Percentiles rank a stretch among this genome's conserved stretches.
These are phyloP conservation scores for Microcebus ravelobensis DNA, from an alignment of 2,113 vertebrate genomes.

Conservation along the genomic window DNA sequence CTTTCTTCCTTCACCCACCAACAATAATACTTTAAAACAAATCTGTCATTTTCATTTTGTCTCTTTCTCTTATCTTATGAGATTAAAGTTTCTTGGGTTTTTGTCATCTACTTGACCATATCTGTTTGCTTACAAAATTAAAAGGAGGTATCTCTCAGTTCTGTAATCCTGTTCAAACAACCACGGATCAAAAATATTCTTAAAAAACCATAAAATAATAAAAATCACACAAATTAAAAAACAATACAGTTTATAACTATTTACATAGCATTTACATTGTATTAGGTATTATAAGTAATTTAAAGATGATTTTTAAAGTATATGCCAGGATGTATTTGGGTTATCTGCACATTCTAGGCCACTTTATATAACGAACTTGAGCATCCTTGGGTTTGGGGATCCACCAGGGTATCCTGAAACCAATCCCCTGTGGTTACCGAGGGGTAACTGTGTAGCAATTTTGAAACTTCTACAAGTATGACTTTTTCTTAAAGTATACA, in stretches of 20 bases:
- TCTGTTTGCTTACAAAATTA: constrained; percentile 5
- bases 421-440: not conserved
- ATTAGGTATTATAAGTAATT: not conserved
- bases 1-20: not conserved
- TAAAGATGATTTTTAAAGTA: not conserved
- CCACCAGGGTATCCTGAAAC: not conserved
- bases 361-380: not conserved
- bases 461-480: not conserved
- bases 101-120: not conserved
- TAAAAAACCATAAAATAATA: not conserved
- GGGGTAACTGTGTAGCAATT: not conserved
- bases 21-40: constrained; percentile 3
- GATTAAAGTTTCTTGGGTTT: not conserved
- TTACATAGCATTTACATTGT: not conserved
- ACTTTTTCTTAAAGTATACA: not conserved
- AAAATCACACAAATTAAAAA: not conserved
- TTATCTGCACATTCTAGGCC: not conserved
- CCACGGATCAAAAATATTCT: not conserved
- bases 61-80: not conserved
- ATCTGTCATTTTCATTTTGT: not conserved
- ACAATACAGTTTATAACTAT: not conserved
- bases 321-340: not conserved
- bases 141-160: not conserved
- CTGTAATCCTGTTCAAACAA: not conserved
- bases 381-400: not conserved